Evolutionary conservation across 2,797 vertebrate genomes (phyloP), one percentile per base, ranked within the genome.

Genomic region (Scomberomorus guttatus): DNA sequence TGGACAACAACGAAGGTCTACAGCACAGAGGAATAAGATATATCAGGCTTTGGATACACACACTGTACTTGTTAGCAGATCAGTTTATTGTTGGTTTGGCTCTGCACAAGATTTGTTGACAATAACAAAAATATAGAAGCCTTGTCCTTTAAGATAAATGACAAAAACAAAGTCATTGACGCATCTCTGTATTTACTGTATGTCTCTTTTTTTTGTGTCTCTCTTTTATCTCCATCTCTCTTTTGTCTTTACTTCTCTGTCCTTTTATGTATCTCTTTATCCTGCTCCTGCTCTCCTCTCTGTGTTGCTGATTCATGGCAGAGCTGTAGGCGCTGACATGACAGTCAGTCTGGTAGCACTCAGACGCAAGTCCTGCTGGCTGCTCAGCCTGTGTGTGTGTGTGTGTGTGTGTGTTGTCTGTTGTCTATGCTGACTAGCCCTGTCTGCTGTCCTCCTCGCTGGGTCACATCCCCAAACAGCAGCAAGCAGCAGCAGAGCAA

Each of bases 221-320:
- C 6, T 11, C 3, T 34, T 2, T 61, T n/a, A 27, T 27, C 24
- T 72, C 50, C 9, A 2, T 42, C n/a, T 52, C 6, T 27, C 7
- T 5, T 39, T 42, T 48, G 32, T 78, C 52, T 27, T 37, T 52
- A 15, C 57, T 32, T 15, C 6, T 69, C 57, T 42, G 75, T 66
- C 59, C 39, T 67, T 42, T 60, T 44, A 20, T 60, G 29, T 72
- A 15, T 67, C 70, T 76, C 51, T 72, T 51, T n/a, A 0, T 68
- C 48, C 37, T 13, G 37, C 37, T 48, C 56, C 50, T 46, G 2
- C 39, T 18, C 20, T 22, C 6, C 1, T 42, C 37, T 75, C 69
- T 77, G 54, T 86, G 83, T 76, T 80, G 81, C 82, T 82, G 83
- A 88, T 80, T 88, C 79, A 84, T 77, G 75, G 72, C 61, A 46